Evolutionary conservation across 2,113 vertebrate species (phyloP).

Genomic region (Oophaga pumilio): DNA sequence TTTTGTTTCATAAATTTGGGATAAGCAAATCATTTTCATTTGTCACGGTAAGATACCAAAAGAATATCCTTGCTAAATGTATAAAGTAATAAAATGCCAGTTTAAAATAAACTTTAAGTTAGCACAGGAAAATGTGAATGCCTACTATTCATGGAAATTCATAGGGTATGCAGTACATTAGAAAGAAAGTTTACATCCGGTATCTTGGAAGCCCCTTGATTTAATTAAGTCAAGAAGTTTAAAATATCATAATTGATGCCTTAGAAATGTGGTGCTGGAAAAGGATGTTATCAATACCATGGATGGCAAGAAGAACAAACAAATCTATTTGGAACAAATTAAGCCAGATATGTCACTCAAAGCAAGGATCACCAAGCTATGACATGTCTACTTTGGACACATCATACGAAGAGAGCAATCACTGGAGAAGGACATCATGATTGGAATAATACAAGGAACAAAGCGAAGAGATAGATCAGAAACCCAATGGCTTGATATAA

Average conservation of each 20-base stretch:
- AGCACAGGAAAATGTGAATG: background rate
- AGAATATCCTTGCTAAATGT: conserved; percentile 10
- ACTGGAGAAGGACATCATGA: too few relatives aligned
- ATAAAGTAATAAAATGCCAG: background rate
- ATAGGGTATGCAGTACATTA: background rate
- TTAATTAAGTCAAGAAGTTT: background rate
- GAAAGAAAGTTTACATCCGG: background rate
- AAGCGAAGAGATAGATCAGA: too few relatives aligned
- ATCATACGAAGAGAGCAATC: too few relatives aligned
- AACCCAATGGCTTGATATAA: too few relatives aligned
- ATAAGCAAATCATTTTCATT: background rate
- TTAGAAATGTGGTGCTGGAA: too few relatives aligned
- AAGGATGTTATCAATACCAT: too few relatives aligned
- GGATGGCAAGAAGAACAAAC: too few relatives aligned
- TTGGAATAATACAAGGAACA: too few relatives aligned
- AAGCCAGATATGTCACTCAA: background rate
- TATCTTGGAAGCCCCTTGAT: background rate
- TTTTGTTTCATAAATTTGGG: background rate
- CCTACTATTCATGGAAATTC: background rate
- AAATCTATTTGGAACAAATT: too few relatives aligned
- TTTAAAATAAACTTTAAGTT: background rate
- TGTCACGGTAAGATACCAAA: background rate
- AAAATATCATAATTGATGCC: background rate
- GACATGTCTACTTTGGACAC: too few relatives aligned
- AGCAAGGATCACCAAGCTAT: too few relatives aligned